Percentiles rank a stretch among this genome's conserved stretches.
Conservation (phyloP, 1,140 invertebrate species). For the Aphelenchoides besseyi region DNA sequence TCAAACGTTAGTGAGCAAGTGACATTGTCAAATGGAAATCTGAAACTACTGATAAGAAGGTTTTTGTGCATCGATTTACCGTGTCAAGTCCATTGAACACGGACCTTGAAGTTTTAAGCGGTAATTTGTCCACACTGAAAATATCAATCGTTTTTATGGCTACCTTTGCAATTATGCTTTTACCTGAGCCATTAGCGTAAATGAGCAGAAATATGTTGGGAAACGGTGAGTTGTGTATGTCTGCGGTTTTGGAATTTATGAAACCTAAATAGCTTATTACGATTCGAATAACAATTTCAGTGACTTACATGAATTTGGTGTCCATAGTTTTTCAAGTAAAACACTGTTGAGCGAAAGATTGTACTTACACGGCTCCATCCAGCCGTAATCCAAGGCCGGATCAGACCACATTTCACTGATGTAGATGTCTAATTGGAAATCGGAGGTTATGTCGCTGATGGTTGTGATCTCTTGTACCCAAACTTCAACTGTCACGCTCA, state of each 20-base stretch:
- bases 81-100: slow-evolving; percentile 49
- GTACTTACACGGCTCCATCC: slow-evolving; percentile 60
- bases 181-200: slow-evolving; percentile 60
- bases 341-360: slow-evolving; percentile 60
- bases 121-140: slow-evolving; percentile 62
- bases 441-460: slow-evolving; percentile 59
- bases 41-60: slow-evolving; percentile 16
- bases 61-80: slow-evolving; percentile 4
- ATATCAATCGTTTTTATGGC: neutral
- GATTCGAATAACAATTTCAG: too few species aligned
- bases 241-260: slow-evolving; percentile 62
- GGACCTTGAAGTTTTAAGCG: slow-evolving; percentile 59
- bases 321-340: slow-evolving; percentile 59
- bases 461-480: slow-evolving; percentile 63
- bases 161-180: neutral
- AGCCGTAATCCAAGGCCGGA: slow-evolving; percentile 52
- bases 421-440: slow-evolving; percentile 62
- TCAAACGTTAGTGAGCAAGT: slow-evolving; percentile 62
- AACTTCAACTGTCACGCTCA: slow-evolving; percentile 43
- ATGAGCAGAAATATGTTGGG: slow-evolving; percentile 62
- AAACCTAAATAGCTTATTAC: too few species aligned
- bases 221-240: slow-evolving; percentile 58
- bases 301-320: slow-evolving; percentile 53
- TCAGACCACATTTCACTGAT: slow-evolving; percentile 61
- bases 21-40: slow-evolving; percentile 62